Base-by-base conservation (phyloP, 2,113 vertebrate species). In the Antechinus flavipes region DNA sequence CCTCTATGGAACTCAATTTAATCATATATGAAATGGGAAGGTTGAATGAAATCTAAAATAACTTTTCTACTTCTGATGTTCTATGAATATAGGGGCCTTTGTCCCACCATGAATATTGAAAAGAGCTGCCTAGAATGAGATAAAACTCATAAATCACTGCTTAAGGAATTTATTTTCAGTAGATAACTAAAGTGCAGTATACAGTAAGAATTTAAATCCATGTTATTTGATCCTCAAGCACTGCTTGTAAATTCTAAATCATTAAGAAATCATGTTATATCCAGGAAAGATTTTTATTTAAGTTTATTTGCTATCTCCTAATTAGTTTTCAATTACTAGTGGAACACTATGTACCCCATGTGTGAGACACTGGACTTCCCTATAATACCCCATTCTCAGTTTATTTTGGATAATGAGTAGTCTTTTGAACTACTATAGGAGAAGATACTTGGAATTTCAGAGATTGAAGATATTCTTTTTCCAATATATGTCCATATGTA, bases 401-500 rank as follows among this genome's bases (percentile, higher is more conserved):
- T 61, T 61, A 30, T 7, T 30, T 76, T 3, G 12, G 61, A 35
- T 76, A 76, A 76, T 76, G 61, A 76, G 4, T 30, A n/a, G 30
- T 68, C 12, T 68, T 1, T n/a, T n/a, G 35, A n/a, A 68, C 14
- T 6, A 35, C 2, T 16, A 68, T 46, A 4, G 27, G 53, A 93
- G 9, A 55, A 3, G 89, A 93, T 49, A 10, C 0, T 93, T 94
- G 19, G 2, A 42, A 93, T 92, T 22, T 24, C 2, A 9, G 53
- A 93, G 3, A 58, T 61, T 93, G 27, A 52, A 96, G 11, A 26
- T 50, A 54, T 91, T 49, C 55, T 19, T 42, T 42, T 56, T 61
- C 76, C 22, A 54, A 11, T 91, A 93, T 84, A 90, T 95, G 50
- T 35, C 91, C 94, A 92, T 25, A 90, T 92, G 26, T 52, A 30